Evolutionary conservation across 1,140 invertebrate genomes (phyloP).

Genomic region (Arctopsyche grandis): DNA sequence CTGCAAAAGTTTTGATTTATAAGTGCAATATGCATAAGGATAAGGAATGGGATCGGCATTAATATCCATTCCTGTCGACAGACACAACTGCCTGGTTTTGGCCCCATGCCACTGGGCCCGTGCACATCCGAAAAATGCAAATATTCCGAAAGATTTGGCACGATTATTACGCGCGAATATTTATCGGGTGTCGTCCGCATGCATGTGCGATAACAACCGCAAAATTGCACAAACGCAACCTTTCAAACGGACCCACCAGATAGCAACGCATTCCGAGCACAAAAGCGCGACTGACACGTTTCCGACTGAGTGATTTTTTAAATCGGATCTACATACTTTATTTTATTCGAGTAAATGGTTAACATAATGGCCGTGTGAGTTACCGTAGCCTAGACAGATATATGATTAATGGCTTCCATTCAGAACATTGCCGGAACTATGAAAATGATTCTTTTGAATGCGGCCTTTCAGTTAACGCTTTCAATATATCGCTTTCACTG

Average conservation of each 20-base stretch:
- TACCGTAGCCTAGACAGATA: background rate
- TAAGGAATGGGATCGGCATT: slow-evolving; percentile 13
- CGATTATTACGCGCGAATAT: background rate
- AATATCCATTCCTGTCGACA: background rate
- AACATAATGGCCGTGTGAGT: background rate
- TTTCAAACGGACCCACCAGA: background rate
- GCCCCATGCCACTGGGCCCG: background rate
- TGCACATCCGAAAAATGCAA: background rate
- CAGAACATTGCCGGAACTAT: background rate
- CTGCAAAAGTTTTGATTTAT: background rate
- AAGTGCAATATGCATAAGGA: slow-evolving; percentile 21
- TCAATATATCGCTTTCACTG: background rate
- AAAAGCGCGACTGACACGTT: background rate
- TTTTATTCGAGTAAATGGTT: background rate
- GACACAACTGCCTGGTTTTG: background rate
- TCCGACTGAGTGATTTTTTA: background rate
- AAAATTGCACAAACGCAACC: background rate
- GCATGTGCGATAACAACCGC: background rate
- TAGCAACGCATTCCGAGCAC: background rate
- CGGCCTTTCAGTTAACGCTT: background rate
- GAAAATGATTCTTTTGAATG: slow-evolving; percentile 11
- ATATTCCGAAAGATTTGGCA: slow-evolving; percentile 12
- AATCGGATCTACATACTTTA: no score
- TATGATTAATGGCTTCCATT: background rate
- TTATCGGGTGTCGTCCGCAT: background rate